These are phyloP conservation scores for Todiramphus chloris DNA, from an alignment of 2,113 vertebrate species.

Conservation along the genomic window DNA sequence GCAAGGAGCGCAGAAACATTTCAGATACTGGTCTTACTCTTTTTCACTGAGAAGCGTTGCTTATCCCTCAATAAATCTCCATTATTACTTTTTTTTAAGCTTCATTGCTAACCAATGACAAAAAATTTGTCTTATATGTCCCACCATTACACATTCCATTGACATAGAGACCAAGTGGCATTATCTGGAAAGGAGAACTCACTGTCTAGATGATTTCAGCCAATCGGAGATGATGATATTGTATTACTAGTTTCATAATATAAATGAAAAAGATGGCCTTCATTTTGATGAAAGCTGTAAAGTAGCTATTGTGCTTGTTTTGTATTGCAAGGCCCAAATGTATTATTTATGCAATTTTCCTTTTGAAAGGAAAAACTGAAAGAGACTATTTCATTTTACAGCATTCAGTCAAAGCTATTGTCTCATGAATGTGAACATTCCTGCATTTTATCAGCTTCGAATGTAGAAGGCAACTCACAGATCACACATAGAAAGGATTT, in stretches of 20 bases:
- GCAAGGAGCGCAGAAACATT: constrained; percentile 2
- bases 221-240: constrained; percentile 77
- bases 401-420: constrained; percentile 78
- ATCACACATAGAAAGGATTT: constrained; percentile 72
- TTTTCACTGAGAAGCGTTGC: not conserved
- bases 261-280: constrained; percentile 82
- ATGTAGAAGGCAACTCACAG: constrained; percentile 66
- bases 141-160: constrained; percentile 41
- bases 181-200: constrained; percentile 66
- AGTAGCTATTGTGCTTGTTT: constrained; percentile 83
- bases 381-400: constrained; percentile 81
- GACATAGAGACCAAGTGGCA: constrained; percentile 56
- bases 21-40: not conserved
- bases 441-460: constrained; percentile 73
- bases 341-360: constrained; percentile 87
- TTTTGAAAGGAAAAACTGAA: constrained; percentile 78
- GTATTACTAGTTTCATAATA: constrained; percentile 80
- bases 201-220: constrained; percentile 59
- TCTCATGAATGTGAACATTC: constrained; percentile 80
- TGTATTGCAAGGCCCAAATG: constrained; percentile 79
- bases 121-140: constrained; percentile 60
- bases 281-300: constrained; percentile 79
- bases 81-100: constrained; percentile 59
- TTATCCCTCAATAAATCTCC: constrained; percentile 64
- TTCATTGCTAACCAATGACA: constrained; percentile 58